Percentiles rank a stretch among this genome's conserved stretches.
Evolutionary conservation across 1,140 invertebrate genomes (phyloP).

Genomic region (Cydia strobilella): DNA sequence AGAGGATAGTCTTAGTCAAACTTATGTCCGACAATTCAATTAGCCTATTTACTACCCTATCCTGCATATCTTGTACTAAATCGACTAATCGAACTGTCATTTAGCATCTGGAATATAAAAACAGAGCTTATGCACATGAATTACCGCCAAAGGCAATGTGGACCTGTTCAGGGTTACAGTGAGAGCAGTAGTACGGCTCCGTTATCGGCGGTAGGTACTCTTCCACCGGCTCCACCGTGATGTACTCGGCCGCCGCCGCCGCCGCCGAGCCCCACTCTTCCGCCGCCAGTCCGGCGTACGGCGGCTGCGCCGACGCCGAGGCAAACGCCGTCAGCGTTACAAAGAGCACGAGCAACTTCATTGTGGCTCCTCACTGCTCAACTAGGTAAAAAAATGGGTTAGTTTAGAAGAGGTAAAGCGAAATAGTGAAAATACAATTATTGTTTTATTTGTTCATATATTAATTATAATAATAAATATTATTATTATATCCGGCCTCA

Average conservation of each 20-base stretch:
- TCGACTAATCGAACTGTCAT: too few species aligned
- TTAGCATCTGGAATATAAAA: too few species aligned
- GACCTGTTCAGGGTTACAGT: slow-evolving; percentile 7
- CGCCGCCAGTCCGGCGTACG: not conserved
- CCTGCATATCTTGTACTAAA: too few species aligned
- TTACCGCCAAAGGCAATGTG: slow-evolving; percentile 19
- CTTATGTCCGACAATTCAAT: too few species aligned
- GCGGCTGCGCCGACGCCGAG: not conserved
- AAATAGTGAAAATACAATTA: too few species aligned
- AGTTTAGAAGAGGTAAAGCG: too few species aligned
- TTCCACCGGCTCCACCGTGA: not conserved
- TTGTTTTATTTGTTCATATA: too few species aligned
- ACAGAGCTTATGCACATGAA: slow-evolving; percentile 10
- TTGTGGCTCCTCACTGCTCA: not conserved
- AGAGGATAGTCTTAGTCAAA: too few species aligned
- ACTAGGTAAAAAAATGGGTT: not conserved
- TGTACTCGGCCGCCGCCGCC: not conserved
- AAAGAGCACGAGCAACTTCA: not conserved
- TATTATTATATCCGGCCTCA: too few species aligned
- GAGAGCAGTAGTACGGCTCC: not conserved
- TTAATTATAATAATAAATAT: too few species aligned
- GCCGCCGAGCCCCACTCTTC: not conserved
- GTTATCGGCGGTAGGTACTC: not conserved
- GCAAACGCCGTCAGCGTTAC: not conserved
- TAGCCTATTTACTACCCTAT: too few species aligned